Percentiles rank a stretch among this genome's conserved stretches.
Conservation (phyloP, 1,140 invertebrate species). For the Sycobia sp. region DNA sequence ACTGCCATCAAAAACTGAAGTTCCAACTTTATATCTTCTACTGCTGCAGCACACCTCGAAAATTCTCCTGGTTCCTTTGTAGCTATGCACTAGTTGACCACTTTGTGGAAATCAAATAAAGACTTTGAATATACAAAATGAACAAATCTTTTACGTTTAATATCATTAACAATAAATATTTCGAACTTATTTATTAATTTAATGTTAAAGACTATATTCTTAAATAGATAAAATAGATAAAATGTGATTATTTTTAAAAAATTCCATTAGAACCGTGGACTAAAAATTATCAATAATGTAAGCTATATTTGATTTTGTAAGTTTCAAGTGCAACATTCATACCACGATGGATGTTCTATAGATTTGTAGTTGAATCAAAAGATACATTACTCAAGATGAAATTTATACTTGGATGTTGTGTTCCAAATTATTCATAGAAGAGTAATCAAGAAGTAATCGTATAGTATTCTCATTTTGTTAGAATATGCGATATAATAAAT, state of each 20-base stretch:
- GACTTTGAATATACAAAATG: slow-evolving; percentile 30
- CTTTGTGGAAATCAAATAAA: slow-evolving; percentile 66
- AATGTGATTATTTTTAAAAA: slow-evolving; percentile 98
- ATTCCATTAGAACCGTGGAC: slow-evolving; percentile 98
- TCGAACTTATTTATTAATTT: slow-evolving; percentile 75
- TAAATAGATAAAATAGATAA: too few species aligned
- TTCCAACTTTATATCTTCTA: slow-evolving; percentile 96
- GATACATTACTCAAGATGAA: slow-evolving; percentile 95
- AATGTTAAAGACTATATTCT: too few species aligned
- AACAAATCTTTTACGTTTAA: slow-evolving; percentile 27
- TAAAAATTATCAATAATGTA: slow-evolving; percentile 94
- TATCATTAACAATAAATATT: too few species aligned
- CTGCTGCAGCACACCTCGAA: slow-evolving; percentile 99
- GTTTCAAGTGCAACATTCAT: slow-evolving; percentile 93
- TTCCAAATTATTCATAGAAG: too few species aligned
- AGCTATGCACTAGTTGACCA: slow-evolving; percentile 95
- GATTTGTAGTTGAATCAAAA: slow-evolving; percentile 93
- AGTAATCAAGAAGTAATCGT: too few species aligned
- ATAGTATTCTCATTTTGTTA: too few species aligned
- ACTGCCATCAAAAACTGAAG: slow-evolving; percentile 97
- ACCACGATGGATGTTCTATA: slow-evolving; percentile 98
- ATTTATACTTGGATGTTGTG: slow-evolving; percentile 96
- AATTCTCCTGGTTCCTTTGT: slow-evolving; percentile 97
- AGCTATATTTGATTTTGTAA: slow-evolving; percentile 90
- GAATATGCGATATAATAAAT: too few species aligned